Evolutionary conservation across 1,140 invertebrate species (phyloP), one percentile per base, ranked within the genome.

Genomic region (Pollicipes pollicipes): DNA sequence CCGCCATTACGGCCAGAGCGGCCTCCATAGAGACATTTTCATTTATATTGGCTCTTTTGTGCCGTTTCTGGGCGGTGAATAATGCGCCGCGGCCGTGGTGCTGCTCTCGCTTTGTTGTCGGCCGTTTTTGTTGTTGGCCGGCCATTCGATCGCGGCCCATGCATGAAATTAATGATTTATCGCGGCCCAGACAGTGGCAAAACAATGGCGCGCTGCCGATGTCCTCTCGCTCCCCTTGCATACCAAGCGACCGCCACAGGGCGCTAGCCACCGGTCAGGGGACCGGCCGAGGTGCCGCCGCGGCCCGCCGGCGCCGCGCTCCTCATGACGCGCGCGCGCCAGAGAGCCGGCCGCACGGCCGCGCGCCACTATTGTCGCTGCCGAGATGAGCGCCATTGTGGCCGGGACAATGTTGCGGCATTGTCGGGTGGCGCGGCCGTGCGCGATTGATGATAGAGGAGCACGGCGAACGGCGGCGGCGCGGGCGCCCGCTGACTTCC

Each of bases 11-110:
- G n/a, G n/a, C n/a, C 17, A 6, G 45, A 21, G 2, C 24, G 45
- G 21, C 45, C 45, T 58, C 45, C 45, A 58, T 10, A 58, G 45
- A 58, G 45, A 58, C 45, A 58, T 58, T 58, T 58, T 58, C 45
- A 58, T 58, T 58, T 58, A 58, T 58, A 58, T 58, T 58, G 45
- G 45, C 45, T 58, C 45, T 21, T 58, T 58, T 58, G 45, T 58
- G 45, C 24, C 24, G 45, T 58, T 58, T 58, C 6, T 10, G 45
- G 45, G 45, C 45, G 45, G 45, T 58, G 45, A 58, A 58, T 58
- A n/a, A n/a, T 58, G 45, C 45, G 45, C 45, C 13, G 13, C 10
- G 45, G 45, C 24, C 45, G 45, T 21, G 45, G 10, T 21, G 45
- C 45, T 21, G 45, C 45, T 21, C 13, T 10, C 6, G 45, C 45